Percentiles rank a stretch among this genome's conserved stretches.
These are phyloP conservation scores for Seira ritae DNA, from an alignment of 2,888 invertebrate genomes.

Conservation along the genomic window DNA sequence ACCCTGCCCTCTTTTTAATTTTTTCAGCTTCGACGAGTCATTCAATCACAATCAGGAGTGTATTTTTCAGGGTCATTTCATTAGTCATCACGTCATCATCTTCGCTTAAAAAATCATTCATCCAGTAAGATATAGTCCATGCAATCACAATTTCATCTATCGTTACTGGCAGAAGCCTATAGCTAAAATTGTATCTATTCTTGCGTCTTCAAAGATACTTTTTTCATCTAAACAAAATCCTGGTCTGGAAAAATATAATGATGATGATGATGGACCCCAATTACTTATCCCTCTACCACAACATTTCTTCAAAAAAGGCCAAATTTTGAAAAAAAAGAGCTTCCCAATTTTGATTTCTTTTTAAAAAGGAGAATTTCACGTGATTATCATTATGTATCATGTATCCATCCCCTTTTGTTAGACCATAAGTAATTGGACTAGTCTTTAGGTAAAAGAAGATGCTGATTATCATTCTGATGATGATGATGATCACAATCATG, in stretches of 20 bases:
- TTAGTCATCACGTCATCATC: background rate
- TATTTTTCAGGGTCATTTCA: background rate
- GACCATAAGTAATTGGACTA: background rate
- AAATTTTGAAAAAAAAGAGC: too few relatives aligned
- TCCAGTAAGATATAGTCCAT: background rate
- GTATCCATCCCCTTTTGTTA: background rate
- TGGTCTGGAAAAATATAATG: slow-evolving; percentile 18
- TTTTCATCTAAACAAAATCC: slow-evolving; percentile 19
- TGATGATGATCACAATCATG: too few relatives aligned
- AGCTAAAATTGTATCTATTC: background rate
- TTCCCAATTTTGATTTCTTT: background rate
- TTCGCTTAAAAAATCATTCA: background rate
- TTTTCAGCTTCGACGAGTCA: too few relatives aligned
- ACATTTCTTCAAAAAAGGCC: background rate
- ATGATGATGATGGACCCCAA: background rate
- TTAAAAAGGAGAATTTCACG: background rate
- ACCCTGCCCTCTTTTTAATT: too few relatives aligned
- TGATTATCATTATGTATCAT: slow-evolving; percentile 1
- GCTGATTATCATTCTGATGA: background rate
- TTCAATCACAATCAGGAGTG: background rate
- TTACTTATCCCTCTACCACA: background rate
- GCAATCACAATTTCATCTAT: background rate
- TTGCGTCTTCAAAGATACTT: background rate
- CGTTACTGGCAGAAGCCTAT: background rate
- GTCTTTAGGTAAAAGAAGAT: background rate